Evolutionary conservation across 2,888 invertebrate species (phyloP).

Genomic region (Petrolisthes cinctipes): DNA sequence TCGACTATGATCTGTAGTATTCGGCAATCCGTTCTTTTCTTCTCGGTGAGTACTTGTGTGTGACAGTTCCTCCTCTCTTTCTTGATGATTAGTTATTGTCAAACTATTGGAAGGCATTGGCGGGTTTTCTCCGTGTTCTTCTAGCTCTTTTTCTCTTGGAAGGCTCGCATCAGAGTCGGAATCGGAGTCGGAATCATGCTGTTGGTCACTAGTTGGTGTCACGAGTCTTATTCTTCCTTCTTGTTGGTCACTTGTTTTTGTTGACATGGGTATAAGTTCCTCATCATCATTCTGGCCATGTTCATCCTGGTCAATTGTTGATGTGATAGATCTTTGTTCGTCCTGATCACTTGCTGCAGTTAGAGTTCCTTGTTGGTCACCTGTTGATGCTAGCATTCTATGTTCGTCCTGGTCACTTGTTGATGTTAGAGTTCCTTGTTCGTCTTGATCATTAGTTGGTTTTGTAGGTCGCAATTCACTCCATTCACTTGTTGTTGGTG

Average conservation of each 20-base stretch:
- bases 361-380: not conserved
- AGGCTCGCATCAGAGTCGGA: too few species aligned
- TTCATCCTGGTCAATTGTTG: not conserved
- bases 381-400: not conserved
- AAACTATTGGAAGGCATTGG: too few species aligned
- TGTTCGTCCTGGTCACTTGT: not conserved
- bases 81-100: too few species aligned
- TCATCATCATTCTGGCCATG: not conserved
- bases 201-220: too few species aligned
- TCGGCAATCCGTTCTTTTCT: too few species aligned
- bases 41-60: too few species aligned
- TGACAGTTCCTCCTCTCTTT: too few species aligned
- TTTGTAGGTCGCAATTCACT: not conserved
- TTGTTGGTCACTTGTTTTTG: not conserved
- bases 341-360: not conserved
- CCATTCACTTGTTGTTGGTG: too few species aligned
- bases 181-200: too few species aligned
- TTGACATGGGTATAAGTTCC: not conserved
- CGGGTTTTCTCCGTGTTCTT: too few species aligned
- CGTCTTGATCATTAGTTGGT: not conserved
- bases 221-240: not conserved
- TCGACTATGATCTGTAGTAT: too few species aligned
- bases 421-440: not conserved
- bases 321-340: not conserved
- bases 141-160: too few species aligned